Percentiles rank a stretch among this genome's conserved stretches.
phyloP scores from a whole-genome alignment of 2,797 vertebrate species.

The Mus caroli region DNA sequence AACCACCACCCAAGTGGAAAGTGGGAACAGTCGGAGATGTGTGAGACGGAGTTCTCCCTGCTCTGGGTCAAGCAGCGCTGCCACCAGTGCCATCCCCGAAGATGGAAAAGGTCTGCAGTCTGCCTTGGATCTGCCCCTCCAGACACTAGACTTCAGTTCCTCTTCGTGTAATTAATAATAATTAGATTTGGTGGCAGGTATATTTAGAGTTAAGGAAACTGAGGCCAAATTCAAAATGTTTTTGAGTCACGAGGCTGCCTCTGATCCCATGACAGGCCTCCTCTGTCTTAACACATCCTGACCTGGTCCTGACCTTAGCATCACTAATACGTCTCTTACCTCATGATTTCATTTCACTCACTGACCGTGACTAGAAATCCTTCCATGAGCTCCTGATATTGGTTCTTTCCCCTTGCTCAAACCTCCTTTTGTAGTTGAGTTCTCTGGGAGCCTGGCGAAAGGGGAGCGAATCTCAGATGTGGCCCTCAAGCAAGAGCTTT shows the following conservation, averaged over 20 bases:
- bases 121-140: neutral
- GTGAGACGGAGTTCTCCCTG: constrained; percentile 41
- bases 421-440: constrained; percentile 61
- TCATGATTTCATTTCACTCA: constrained; percentile 78
- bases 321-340: constrained; percentile 77
- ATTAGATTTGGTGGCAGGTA: neutral
- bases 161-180: constrained; percentile 37
- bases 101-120: neutral
- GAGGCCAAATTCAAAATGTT: constrained; percentile 58
- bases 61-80: constrained; percentile 30
- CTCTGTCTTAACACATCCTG: constrained; percentile 71
- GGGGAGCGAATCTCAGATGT: constrained; percentile 52
- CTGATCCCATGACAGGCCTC: neutral
- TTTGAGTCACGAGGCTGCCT: neutral
- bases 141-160: neutral
- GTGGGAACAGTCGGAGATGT: neutral
- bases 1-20: constrained; percentile 79
- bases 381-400: constrained; percentile 22
- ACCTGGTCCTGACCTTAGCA: constrained; percentile 72
- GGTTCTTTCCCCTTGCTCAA: constrained; percentile 57
- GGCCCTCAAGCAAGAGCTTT: neutral
- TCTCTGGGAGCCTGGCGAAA: constrained; percentile 56
- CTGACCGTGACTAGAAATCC: constrained; percentile 78
- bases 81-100: neutral
- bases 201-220: constrained; percentile 65